phyloP scores from a whole-genome alignment of 2,113 vertebrate species.

The Guaruba guarouba region DNA sequence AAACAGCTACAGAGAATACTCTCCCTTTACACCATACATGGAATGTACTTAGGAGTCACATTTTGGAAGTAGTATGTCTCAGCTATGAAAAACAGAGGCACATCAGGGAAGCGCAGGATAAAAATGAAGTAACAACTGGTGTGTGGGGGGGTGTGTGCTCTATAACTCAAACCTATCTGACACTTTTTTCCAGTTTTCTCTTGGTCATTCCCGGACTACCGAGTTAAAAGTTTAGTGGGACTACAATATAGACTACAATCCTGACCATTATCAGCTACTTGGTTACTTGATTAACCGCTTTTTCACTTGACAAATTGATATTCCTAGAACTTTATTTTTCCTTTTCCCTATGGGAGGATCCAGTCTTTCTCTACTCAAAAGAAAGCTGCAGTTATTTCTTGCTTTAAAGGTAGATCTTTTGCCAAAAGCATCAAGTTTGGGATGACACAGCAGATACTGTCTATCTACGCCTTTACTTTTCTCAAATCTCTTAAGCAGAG shows the following conservation, averaged over 20 bases:
- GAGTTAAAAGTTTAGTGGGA: background rate
- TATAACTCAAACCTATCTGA: background rate
- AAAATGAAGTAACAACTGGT: background rate
- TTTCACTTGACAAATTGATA: background rate
- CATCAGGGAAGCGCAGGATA: background rate
- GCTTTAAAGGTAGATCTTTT: background rate
- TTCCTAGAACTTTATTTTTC: background rate
- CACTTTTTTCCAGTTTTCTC: background rate
- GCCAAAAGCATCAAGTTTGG: background rate
- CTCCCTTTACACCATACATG: background rate
- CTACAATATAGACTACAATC: background rate
- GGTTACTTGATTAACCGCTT: background rate
- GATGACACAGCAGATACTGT: background rate
- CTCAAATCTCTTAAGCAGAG: background rate
- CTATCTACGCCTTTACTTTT: background rate
- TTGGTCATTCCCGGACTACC: background rate
- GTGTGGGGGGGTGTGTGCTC: background rate
- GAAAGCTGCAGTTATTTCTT: background rate
- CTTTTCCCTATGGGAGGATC: background rate
- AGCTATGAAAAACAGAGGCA: background rate
- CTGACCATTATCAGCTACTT: background rate
- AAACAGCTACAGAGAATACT: background rate
- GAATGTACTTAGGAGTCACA: background rate
- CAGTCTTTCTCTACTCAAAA: background rate
- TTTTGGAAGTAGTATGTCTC: background rate